Conservation (phyloP, 1,140 invertebrate genomes). For the Phenacoccus solenopsis region DNA sequence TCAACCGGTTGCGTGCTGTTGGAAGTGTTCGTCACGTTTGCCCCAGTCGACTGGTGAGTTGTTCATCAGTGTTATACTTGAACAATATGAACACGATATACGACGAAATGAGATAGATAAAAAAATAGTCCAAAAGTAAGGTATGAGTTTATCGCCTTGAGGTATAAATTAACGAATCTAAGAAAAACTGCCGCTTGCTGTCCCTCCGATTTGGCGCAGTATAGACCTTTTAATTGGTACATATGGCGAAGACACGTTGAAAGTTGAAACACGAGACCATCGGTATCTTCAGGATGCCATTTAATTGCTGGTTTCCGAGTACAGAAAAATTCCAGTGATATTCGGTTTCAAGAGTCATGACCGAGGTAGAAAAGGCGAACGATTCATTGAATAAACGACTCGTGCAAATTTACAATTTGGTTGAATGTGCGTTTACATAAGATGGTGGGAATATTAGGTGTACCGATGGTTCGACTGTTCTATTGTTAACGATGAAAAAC, state of each 20-base stretch:
- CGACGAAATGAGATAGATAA: no score
- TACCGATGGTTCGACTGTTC: no score
- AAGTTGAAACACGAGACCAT: neutral
- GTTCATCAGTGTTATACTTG: neutral
- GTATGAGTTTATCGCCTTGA: no score
- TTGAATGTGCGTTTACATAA: neutral
- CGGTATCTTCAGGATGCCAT: no score
- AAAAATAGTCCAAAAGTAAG: no score
- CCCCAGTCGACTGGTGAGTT: neutral
- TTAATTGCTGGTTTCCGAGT: no score
- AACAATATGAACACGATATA: neutral
- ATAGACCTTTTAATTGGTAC: neutral
- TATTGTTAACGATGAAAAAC: no score
- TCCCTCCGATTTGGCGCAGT: neutral
- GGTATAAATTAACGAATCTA: no score
- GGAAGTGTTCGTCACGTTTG: slow-evolving; percentile 5
- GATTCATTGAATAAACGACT: neutral
- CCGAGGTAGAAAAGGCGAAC: no score
- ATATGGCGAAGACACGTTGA: neutral
- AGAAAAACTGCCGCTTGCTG: neutral
- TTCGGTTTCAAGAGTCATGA: neutral
- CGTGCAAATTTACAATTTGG: neutral
- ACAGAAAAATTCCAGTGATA: neutral
- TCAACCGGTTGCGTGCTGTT: slow-evolving; percentile 5
- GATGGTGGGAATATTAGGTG: slow-evolving; percentile 1